phyloP scores from a whole-genome alignment of 2,888 invertebrate species.

The Therioaphis trifolii region DNA sequence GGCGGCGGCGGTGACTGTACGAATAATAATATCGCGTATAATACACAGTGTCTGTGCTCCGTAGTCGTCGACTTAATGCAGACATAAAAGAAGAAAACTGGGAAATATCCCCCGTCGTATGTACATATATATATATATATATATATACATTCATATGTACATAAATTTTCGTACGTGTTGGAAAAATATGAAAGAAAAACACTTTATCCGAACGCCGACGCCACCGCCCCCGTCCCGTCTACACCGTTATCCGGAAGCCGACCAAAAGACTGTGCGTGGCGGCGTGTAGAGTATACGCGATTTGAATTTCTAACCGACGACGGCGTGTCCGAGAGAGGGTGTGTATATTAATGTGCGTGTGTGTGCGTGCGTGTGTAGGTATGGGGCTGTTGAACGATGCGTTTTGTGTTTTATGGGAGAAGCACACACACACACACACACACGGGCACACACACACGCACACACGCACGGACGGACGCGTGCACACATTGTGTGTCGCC shows the following conservation, averaged over 20 bases:
- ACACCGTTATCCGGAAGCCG: too few relatives aligned
- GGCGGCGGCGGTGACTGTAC: neutral
- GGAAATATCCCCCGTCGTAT: constrained; percentile 10
- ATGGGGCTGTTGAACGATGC: constrained; percentile 39
- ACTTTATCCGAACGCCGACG: constrained; percentile 38
- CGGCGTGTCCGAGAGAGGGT: constrained; percentile 23
- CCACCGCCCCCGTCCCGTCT: neutral
- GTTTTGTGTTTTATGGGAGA: constrained; percentile 57
- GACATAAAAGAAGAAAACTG: constrained; percentile 48
- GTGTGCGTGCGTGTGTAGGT: neutral
- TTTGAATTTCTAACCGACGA: constrained; percentile 50
- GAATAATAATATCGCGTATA: neutral
- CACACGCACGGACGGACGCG: too few relatives aligned
- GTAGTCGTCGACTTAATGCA: constrained; percentile 49
- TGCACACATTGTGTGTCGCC: constrained; percentile 26
- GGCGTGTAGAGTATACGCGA: constrained; percentile 33
- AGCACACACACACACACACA: too few relatives aligned
- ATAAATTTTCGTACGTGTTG: neutral
- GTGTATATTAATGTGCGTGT: neutral
- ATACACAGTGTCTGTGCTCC: neutral
- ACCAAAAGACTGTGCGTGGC: neutral
- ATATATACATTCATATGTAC: too few relatives aligned
- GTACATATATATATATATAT: too few relatives aligned
- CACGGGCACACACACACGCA: too few relatives aligned
- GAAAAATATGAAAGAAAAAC: constrained; percentile 53